Percentiles rank a stretch among this genome's conserved stretches.
phyloP scores from a whole-genome alignment of 2,888 invertebrate species.

The Eupithecia subfuscata region DNA sequence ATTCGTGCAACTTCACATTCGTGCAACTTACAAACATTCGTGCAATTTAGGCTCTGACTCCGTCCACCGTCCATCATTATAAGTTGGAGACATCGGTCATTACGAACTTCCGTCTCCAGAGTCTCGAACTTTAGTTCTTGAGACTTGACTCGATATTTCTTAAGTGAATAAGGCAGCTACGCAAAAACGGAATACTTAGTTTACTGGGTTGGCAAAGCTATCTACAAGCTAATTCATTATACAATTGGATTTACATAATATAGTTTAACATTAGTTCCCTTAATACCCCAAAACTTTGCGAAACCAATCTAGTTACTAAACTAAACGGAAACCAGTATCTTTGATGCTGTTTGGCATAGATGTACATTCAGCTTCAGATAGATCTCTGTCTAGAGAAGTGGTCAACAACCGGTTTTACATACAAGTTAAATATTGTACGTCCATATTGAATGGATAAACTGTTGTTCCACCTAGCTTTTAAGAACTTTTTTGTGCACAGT shows the following conservation, averaged over 20 bases:
- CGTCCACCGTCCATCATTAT: slow-evolving; percentile 39
- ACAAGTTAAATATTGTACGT: too few relatives aligned
- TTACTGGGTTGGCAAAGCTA: neutral
- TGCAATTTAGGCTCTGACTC: slow-evolving; percentile 12
- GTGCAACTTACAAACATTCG: neutral
- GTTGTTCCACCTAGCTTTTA: too few relatives aligned
- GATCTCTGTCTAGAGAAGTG: neutral
- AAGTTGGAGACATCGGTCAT: slow-evolving; percentile 45
- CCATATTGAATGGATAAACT: too few relatives aligned
- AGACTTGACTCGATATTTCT: slow-evolving; percentile 12
- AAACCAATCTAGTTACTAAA: neutral
- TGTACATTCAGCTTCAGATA: neutral
- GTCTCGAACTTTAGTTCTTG: slow-evolving; percentile 26
- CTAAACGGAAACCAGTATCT: neutral
- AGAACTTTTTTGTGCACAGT: too few relatives aligned
- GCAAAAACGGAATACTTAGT: neutral
- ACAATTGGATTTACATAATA: too few relatives aligned
- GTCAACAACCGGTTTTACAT: too few relatives aligned
- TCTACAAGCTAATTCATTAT: too few relatives aligned
- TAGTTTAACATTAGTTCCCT: too few relatives aligned
- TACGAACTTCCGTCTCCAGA: slow-evolving; percentile 31
- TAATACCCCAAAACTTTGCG: neutral
- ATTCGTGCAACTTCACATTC: too few relatives aligned
- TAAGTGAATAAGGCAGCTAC: slow-evolving; percentile 19
- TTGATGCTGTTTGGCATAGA: neutral